Evolutionary conservation across 2,797 vertebrate genomes (phyloP).

Genomic region (Kryptopterus vitreolus): DNA sequence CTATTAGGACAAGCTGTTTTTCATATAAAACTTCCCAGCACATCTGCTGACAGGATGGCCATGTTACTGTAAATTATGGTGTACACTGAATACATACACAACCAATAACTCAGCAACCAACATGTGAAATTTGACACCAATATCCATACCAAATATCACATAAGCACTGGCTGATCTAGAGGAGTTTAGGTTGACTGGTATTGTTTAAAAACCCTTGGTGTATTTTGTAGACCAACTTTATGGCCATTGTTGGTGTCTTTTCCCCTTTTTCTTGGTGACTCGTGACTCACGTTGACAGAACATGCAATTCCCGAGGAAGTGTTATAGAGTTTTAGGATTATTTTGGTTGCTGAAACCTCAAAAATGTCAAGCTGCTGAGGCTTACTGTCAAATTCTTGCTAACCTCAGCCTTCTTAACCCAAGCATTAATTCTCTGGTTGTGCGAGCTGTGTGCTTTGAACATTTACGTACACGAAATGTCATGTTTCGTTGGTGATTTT

Average conservation of each 20-base stretch:
- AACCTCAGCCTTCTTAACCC: conserved; percentile 30
- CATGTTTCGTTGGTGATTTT: background rate
- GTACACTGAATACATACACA: background rate
- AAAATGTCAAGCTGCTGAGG: conserved; percentile 43
- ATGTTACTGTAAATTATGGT: conserved; percentile 1
- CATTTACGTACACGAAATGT: background rate
- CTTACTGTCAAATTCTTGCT: conserved; percentile 33
- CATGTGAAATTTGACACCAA: background rate
- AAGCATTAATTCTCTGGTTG: conserved; percentile 20
- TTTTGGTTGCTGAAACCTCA: conserved; percentile 52
- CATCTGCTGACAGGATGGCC: background rate
- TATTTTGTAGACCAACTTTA: background rate
- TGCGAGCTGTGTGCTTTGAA: conserved; percentile 14
- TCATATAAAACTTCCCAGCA: background rate
- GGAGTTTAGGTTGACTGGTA: background rate
- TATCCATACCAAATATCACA: background rate
- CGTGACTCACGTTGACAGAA: background rate
- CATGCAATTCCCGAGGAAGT: conserved; percentile 21
- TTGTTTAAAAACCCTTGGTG: background rate
- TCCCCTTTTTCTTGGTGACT: background rate
- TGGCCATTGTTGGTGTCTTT: background rate
- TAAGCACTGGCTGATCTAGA: background rate
- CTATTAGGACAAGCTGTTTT: background rate
- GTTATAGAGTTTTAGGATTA: conserved; percentile 36
- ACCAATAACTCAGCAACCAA: background rate